Evolutionary conservation across 1,140 invertebrate genomes (phyloP), one percentile per base, ranked within the genome.

Genomic region (Nephila pilipes): DNA sequence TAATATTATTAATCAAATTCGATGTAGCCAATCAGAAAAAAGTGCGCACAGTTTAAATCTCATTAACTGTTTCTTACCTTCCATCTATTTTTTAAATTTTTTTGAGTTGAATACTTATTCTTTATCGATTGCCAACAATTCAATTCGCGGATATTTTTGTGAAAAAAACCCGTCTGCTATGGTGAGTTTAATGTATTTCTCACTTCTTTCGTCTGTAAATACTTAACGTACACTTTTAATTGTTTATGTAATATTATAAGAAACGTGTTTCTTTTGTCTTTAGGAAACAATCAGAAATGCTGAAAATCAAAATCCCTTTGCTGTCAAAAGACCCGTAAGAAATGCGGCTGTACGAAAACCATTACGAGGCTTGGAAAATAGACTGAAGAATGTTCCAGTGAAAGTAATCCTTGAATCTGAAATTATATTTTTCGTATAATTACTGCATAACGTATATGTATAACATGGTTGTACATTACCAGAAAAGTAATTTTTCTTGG

Each of bases 361-460:
- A n/a, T 58, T 93, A 36, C 46, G 91, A 57, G 91, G 83, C 36
- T 38, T 93, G 18, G 91, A 80, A 57, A 93, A 93, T 38, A 60
- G 36, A 85, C 38, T 29, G 6, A 55, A 54, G 16, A 87, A 75
- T 93, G n/a, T 87, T 57, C 46, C 46, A 29, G 29, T 58, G 20
- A 93, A 93, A 57, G 91, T 93, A 87, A 58, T 20, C 2, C 36
- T 75, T 75, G 25, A 32, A 29, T 32, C 32, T 75, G 5, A 29
- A 16, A 46, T 46, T 46, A 46, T 46, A 46, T 46, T 46, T 46
- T 46, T 46, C 46, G n/a, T n/a, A n/a, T n/a, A n/a, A 36, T 22
- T 75, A 5, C 20, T 60, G 0, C 58, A 20, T 20, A 60, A 18
- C 22, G 58, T 60, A 60, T 10, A 46, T 10, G 46, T 46, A 46